Evolutionary conservation across 1,140 invertebrate genomes (phyloP), one percentile per base, ranked within the genome.

Genomic region (Asbolus verrucosus): DNA sequence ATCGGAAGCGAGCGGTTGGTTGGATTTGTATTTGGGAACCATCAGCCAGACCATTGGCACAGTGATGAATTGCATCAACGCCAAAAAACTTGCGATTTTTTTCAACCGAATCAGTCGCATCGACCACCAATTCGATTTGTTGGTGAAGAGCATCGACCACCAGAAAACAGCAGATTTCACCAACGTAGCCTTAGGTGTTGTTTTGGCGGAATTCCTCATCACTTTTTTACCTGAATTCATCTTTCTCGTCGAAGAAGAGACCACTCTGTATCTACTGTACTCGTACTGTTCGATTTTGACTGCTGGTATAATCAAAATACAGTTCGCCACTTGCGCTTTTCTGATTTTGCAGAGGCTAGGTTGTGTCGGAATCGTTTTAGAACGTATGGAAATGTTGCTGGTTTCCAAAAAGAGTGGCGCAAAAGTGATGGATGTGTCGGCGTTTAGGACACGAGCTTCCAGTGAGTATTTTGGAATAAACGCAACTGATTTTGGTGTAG

Each of bases 251-350:
- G 21, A 54, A 54, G 8, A 54, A 14, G 46, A 54, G 13, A 9
- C 19, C 5, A 27, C 27, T 13, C 9, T 54, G 21, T 54, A 54
- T 21, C 11, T 54, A 6, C 11, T 54, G 0, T 54, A n/a, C 11
- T 54, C 46, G 2, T 54, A 54, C 13, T 54, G 19, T 54, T 21
- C 46, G n/a, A 54, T 54, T 27, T 11, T 54, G 21, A 54, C 21
- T 1, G 27, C 46, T 13, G 46, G 46, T 5, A 27, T 54, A 6
- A 3, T 54, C 2, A 54, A 54, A 54, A 14, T 54, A 2, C 46
- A 54, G 11, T 54, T 54, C 18, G 21, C 46, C 0, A 27, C 21
- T 13, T 54, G 19, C 18, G 46, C 14, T 1, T 31, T 11, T 11
- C n/a, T 54, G n/a, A 54, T 54, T 54, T 54, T 54, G 2, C 46